Evolutionary conservation across 2,113 vertebrate species (phyloP).

Genomic region (Synodontis membranacea): DNA sequence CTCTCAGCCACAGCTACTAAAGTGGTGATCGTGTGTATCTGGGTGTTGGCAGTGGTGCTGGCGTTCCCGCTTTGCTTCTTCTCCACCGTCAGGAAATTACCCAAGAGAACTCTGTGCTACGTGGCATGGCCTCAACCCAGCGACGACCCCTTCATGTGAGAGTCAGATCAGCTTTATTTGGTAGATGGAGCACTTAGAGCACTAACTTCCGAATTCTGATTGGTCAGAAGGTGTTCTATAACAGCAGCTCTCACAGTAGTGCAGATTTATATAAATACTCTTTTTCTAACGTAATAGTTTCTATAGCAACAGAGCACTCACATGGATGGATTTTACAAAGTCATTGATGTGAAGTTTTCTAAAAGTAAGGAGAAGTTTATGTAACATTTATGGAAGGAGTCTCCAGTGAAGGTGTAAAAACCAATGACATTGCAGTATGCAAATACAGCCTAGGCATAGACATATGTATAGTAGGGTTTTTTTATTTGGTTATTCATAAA

Average conservation of each 20-base stretch:
- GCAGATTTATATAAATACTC: background rate
- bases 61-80: conserved; percentile 95
- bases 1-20: conserved; percentile 90
- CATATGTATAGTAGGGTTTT: too few relatives aligned
- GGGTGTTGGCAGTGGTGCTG: conserved; percentile 89
- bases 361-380: too few relatives aligned
- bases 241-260: background rate
- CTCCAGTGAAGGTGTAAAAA: background rate
- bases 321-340: too few relatives aligned
- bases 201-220: conserved; percentile 4
- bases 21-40: conserved; percentile 88
- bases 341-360: too few relatives aligned
- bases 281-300: background rate
- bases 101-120: conserved; percentile 86
- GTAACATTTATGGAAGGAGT: background rate
- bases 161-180: too few relatives aligned
- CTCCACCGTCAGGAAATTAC: conserved; percentile 82
- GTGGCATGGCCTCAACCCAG: conserved; percentile 87
- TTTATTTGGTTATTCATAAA: too few relatives aligned
- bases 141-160: conserved; percentile 91
- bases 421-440: background rate
- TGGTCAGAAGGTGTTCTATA: background rate
- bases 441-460: background rate
- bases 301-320: background rate
- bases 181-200: too few relatives aligned